A percentile compares a stretch with the other conserved stretches of the same genome.
Conservation (phyloP, 2,797 vertebrate species). For the Hydrophis major region DNA sequence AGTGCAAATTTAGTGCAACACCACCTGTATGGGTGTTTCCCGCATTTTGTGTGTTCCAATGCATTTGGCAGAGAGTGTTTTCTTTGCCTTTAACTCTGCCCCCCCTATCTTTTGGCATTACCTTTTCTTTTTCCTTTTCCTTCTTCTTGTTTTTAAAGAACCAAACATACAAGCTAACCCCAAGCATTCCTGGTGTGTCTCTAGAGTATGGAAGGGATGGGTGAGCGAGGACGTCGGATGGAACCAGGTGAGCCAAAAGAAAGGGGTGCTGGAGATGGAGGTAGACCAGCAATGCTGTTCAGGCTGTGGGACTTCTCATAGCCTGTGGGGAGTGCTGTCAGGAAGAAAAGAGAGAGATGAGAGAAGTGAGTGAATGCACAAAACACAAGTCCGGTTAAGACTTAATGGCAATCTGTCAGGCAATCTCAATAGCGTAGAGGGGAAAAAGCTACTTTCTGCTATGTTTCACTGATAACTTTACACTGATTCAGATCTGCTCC, state of each 20-base stretch:
- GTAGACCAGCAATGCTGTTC: slow-evolving; percentile 83
- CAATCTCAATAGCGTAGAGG: background rate
- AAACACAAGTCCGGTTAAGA: background rate
- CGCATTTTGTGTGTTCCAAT: slow-evolving; percentile 2
- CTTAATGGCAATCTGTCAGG: background rate
- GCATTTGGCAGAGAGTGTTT: slow-evolving; percentile 13
- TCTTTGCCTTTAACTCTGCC: background rate
- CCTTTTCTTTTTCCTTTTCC: slow-evolving; percentile 1
- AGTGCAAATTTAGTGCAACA: slow-evolving; percentile 39
- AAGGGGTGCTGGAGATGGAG: slow-evolving; percentile 83
- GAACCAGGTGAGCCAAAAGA: slow-evolving; percentile 84
- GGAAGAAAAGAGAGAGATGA: slow-evolving; percentile 67
- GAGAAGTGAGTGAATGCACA: slow-evolving; percentile 76
- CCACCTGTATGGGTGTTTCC: slow-evolving; percentile 12
- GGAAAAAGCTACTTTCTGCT: background rate
- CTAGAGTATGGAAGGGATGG: slow-evolving; percentile 92
- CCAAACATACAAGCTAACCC: slow-evolving; percentile 37
- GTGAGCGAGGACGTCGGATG: slow-evolving; percentile 81
- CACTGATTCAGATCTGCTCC: background rate
- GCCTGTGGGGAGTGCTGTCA: slow-evolving; percentile 63
- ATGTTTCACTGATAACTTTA: background rate
- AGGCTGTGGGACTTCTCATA: slow-evolving; percentile 93
- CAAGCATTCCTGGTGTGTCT: slow-evolving; percentile 21
- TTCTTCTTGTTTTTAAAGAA: slow-evolving; percentile 4
- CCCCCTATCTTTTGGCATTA: slow-evolving; percentile 15